Evolutionary conservation across 2,797 vertebrate genomes (phyloP), one percentile per base, ranked within the genome.

Genomic region (Meda fulgida): DNA sequence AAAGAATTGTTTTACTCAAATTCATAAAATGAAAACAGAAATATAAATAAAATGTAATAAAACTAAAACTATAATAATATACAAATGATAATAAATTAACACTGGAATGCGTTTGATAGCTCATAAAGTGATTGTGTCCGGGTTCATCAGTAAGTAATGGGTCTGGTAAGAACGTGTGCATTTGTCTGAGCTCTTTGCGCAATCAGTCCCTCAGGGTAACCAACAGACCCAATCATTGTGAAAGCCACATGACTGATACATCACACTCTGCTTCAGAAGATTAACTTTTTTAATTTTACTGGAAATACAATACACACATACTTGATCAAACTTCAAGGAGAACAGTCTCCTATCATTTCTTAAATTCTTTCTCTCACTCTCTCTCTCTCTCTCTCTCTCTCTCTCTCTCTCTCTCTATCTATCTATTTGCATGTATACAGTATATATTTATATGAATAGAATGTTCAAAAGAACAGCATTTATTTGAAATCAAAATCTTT

Each of bases 201-300:
- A 81, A 60, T 73, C 55, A 46, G 26, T 65, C 70, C 81, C 40
- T 75, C 81, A 7, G n/a, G 26, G 40, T 65, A 21, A 66, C 29
- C 69, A 75, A 48, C 26, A 73, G 21, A 82, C 43, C 69, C 19
- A 48, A 48, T 75, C 29, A 51, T 65, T 51, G 65, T 53, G 66
- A 83, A 76, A 66, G 58, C 71, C 58, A 66, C 71, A 75, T 75
- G 81, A 75, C 70, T 66, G 58, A 29, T 66, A 63, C 80, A 71
- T 55, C 60, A 48, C 40, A 66, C 40, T 65, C 26, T 46, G 66
- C 6, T 65, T 65, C 26, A 65, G 14, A 46, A 46, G 14, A 46
- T 46, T 0, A 0, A 5, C 43, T 14, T 46, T 40, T 46, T 46
- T 46, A 14, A 46, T 46, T 46, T 31, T 4, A 31, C 43, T 11